phyloP scores from a whole-genome alignment of 1,140 invertebrate species.

The Lordiphosa collinella region DNA sequence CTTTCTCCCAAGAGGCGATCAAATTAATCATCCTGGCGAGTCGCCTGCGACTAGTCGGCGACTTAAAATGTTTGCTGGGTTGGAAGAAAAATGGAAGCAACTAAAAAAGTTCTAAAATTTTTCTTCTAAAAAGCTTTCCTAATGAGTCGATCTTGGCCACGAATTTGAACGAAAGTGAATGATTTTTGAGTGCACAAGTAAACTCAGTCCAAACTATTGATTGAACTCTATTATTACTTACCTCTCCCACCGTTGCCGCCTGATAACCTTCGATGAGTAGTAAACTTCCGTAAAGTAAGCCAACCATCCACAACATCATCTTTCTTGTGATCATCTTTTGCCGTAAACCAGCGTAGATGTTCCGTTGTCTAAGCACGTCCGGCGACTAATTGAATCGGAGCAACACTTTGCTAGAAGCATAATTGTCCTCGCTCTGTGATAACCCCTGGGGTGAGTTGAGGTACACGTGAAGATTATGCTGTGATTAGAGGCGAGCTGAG shows the following conservation, averaged over 20 bases:
- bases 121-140: too few species aligned
- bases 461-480: background rate
- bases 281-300: slow-evolving; percentile 3
- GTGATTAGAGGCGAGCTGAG: too few species aligned
- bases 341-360: slow-evolving; percentile 1
- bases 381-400: background rate
- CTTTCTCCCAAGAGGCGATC: too few species aligned
- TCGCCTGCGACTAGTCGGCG: too few species aligned
- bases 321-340: background rate
- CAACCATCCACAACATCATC: slow-evolving; percentile 3
- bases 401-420: slow-evolving; percentile 4
- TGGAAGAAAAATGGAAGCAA: too few species aligned
- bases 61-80: too few species aligned
- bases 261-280: slow-evolving; percentile 3
- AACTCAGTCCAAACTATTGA: background rate
- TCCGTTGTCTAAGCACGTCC: background rate
- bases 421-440: slow-evolving; percentile 6
- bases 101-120: too few species aligned
- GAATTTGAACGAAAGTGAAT: too few species aligned
- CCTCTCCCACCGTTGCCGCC: background rate
- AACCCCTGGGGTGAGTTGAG: slow-evolving; percentile 2
- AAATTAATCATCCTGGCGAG: too few species aligned
- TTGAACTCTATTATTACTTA: background rate
- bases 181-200: background rate
- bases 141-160: too few species aligned